Base-by-base conservation (phyloP, 2,888 invertebrate genomes). In the Polydrusus cervinus region DNA sequence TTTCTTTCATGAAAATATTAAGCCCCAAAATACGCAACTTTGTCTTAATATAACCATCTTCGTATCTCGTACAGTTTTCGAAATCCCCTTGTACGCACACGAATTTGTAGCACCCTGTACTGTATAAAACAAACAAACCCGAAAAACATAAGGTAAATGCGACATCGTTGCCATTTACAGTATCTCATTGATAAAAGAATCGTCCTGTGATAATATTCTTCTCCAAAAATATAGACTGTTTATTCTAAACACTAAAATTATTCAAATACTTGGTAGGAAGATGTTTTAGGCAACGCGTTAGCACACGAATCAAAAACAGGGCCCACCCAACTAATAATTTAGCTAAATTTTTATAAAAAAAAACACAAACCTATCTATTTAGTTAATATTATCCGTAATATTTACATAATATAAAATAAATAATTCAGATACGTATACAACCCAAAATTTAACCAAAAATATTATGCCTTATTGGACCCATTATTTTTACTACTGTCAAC, bases 201-300 rank as follows among this genome's bases (percentile, higher is more conserved):
- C 53, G n/a, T n/a, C 30, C 13, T 20, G n/a, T 30, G 30, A n/a
- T n/a, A 30, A 11, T 34, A 34, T 25, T 10, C 30, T 25, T 6
- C 30, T 53, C 30, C 7, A 53, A 53, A 53, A 79, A 78, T 74
- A 38, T 38, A 61, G 49, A 60, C 20, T 57, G 49, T 47, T 43
- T 16, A 49, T 74, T 77, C 76, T 76, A 77, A 76, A 72, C 61
- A 75, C 77, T 75, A 78, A 80, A 78, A 76, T 79, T 80, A 81
- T 79, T 85, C 85, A 86, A 87, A 87, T 87, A 87, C 87, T 87
- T 85, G 86, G 85, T 87, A 87, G 87, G 87, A 87, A 86, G 87
- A 87, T 87, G 87, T 86, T 82, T 76, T 45, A 72, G 81, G 80
- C 79, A 80, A 77, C 72, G 71, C 61, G 20, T 62, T 30, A 25